Percentiles rank a stretch among this genome's conserved stretches.
Evolutionary conservation across 1,140 invertebrate species (phyloP).

Genomic region (Brachionus plicatilis): DNA sequence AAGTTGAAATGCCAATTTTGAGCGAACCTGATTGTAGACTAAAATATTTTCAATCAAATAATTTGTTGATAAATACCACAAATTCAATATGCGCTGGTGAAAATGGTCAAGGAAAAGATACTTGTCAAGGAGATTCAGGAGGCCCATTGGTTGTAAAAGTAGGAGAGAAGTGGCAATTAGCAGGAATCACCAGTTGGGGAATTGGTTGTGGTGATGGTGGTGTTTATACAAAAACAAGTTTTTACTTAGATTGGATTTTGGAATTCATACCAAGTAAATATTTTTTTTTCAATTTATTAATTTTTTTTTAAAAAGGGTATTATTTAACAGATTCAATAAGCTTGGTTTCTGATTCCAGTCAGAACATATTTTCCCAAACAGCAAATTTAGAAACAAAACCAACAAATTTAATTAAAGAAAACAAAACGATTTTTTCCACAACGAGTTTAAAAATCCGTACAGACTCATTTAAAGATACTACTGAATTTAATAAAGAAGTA

Average conservation of each 20-base stretch:
- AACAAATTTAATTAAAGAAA: no score
- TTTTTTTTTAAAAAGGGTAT: no score
- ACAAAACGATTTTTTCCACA: no score
- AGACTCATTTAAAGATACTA: no score
- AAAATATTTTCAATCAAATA: not conserved
- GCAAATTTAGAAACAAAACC: no score
- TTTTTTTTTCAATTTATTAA: no score
- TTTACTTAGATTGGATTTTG: constrained; percentile 7
- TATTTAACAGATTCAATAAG: no score
- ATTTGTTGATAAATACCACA: not conserved
- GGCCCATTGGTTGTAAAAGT: constrained; percentile 26
- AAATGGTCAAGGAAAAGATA: constrained; percentile 1
- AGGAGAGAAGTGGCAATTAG: not conserved
- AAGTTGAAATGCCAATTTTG: constrained; percentile 33
- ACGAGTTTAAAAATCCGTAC: no score
- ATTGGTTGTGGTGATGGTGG: constrained; percentile 38
- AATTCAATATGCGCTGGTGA: constrained; percentile 21
- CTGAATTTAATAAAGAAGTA: no score
- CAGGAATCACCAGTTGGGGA: constrained; percentile 34
- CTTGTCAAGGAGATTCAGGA: constrained; percentile 39
- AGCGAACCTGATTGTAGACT: not conserved
- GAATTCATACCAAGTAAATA: not conserved
- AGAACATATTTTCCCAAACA: no score
- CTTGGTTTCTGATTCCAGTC: no score
- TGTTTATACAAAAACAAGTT: constrained; percentile 28